A percentile compares a stretch with the other conserved stretches of the same genome.
phyloP scores from a whole-genome alignment of 2,113 vertebrate genomes.

The Sarotherodon lohbergeri region DNA sequence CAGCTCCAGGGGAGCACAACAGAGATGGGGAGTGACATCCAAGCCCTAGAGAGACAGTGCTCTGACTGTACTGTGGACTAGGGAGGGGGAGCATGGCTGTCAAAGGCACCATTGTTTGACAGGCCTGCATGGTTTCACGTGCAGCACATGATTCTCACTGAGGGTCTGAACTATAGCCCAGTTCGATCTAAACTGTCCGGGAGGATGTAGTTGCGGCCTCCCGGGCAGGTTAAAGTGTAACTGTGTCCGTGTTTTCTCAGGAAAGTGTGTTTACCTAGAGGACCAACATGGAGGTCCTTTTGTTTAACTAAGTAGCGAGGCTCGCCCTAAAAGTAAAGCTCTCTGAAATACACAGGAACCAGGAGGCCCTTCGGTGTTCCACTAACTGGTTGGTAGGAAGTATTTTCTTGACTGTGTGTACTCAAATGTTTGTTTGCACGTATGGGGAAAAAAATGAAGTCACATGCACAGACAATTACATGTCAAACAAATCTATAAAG shows the following conservation, averaged over 20 bases:
- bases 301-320: conserved; percentile 73
- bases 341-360: conserved; percentile 54
- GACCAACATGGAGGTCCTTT: conserved; percentile 71
- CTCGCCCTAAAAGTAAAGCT: conserved; percentile 68
- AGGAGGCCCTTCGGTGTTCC: conserved; percentile 38
- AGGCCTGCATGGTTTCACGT: conserved; percentile 64
- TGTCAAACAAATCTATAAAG: neutral
- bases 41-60: conserved; percentile 67
- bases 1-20: conserved; percentile 62
- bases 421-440: conserved; percentile 33
- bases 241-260: conserved; percentile 74
- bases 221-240: conserved; percentile 74
- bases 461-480: neutral
- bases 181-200: conserved; percentile 52
- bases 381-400: conserved; percentile 29
- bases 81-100: conserved; percentile 44
- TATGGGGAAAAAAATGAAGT: conserved; percentile 29
- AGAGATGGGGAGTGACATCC: conserved; percentile 68
- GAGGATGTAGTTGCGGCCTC: conserved; percentile 59
- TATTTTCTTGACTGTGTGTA: conserved; percentile 39
- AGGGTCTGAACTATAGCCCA: conserved; percentile 55
- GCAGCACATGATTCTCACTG: conserved; percentile 63
- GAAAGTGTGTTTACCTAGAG: conserved; percentile 75
- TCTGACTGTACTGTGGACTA: conserved; percentile 59
- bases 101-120: conserved; percentile 72